A percentile compares a stretch with the other conserved stretches of the same genome.
Evolutionary conservation across 2,797 vertebrate genomes (phyloP).

Genomic region (Pteronotus mesoamericanus): DNA sequence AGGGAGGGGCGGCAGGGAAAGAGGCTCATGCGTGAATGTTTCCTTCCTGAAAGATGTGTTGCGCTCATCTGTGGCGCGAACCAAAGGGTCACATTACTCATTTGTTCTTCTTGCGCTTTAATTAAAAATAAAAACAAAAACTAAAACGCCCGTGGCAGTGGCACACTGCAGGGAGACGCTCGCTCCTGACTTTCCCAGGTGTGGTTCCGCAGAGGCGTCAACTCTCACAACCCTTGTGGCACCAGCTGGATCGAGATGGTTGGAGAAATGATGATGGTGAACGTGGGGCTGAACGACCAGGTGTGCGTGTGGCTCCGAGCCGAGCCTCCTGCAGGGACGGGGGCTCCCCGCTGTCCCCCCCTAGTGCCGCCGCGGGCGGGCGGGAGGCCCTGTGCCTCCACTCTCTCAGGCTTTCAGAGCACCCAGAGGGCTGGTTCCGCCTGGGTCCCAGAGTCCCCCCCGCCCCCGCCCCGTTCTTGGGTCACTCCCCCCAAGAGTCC

Average conservation of each 20-base stretch:
- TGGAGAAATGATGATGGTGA: slow-evolving; percentile 95
- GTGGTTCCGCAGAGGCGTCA: slow-evolving; percentile 97
- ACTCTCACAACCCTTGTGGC: slow-evolving; percentile 95
- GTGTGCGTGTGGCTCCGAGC: slow-evolving; percentile 72
- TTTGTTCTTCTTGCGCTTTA: not conserved
- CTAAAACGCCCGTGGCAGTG: not conserved
- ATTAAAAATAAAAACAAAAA: too few species aligned
- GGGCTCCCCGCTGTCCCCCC: not conserved
- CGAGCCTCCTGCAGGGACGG: fast-evolving
- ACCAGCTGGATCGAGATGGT: slow-evolving; percentile 98
- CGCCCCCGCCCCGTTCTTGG: too few species aligned
- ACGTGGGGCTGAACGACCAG: slow-evolving; percentile 96
- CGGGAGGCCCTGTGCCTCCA: not conserved
- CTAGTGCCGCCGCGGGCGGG: fast-evolving
- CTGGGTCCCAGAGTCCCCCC: not conserved
- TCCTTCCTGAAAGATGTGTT: not conserved
- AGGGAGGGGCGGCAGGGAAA: fast-evolving
- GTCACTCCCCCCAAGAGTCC: not conserved
- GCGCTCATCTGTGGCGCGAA: not conserved
- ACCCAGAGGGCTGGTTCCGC: fast-evolving
- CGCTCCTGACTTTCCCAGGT: slow-evolving; percentile 82
- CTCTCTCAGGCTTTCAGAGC: not conserved
- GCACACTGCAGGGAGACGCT: not conserved
- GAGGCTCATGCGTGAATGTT: fast-evolving
- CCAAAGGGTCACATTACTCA: not conserved